These are phyloP conservation scores for Stichodactyla helianthus DNA, from an alignment of 64 coral and sea anemone genomes.

Conservation along the genomic window DNA sequence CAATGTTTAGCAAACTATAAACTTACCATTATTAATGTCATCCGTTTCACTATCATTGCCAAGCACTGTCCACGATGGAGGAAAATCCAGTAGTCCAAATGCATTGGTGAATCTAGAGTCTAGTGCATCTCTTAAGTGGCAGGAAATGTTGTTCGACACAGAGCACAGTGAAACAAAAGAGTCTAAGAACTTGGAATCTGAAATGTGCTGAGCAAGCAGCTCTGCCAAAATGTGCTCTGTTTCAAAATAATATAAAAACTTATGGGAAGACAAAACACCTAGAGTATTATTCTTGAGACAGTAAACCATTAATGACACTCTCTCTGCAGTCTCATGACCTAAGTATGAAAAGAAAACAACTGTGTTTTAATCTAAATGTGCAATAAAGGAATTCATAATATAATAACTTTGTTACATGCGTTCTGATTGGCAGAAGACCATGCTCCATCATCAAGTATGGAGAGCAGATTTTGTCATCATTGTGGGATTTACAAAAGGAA, in stretches of 20 bases:
- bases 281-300: slow-evolving; percentile 52
- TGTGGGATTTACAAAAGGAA: not conserved
- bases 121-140: slow-evolving; percentile 54
- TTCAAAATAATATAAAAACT: slow-evolving; percentile 64
- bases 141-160: slow-evolving; percentile 62
- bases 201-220: slow-evolving; percentile 58
- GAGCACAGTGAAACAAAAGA: slow-evolving; percentile 40
- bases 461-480: too few relatives aligned
- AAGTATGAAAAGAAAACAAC: slow-evolving; percentile 1
- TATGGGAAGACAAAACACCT: slow-evolving; percentile 63
- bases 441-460: too few relatives aligned
- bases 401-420: too few relatives aligned
- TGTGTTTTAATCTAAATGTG: not conserved
- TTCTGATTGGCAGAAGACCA: too few relatives aligned
- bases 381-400: not conserved
- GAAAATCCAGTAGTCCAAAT: slow-evolving; percentile 78
- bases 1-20: not conserved
- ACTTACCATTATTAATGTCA: slow-evolving; percentile 60
- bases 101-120: slow-evolving; percentile 83
- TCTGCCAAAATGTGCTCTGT: slow-evolving; percentile 79
- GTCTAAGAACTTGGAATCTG: slow-evolving; percentile 61
- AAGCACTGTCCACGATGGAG: slow-evolving; percentile 70
- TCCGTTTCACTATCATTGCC: slow-evolving; percentile 48
- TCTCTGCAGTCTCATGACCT: slow-evolving; percentile 80
- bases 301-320: slow-evolving; percentile 65